Percentiles rank a stretch among this genome's conserved stretches.
phyloP scores from a whole-genome alignment of 64 coral and sea anemone species.

The Montipora capricornis region DNA sequence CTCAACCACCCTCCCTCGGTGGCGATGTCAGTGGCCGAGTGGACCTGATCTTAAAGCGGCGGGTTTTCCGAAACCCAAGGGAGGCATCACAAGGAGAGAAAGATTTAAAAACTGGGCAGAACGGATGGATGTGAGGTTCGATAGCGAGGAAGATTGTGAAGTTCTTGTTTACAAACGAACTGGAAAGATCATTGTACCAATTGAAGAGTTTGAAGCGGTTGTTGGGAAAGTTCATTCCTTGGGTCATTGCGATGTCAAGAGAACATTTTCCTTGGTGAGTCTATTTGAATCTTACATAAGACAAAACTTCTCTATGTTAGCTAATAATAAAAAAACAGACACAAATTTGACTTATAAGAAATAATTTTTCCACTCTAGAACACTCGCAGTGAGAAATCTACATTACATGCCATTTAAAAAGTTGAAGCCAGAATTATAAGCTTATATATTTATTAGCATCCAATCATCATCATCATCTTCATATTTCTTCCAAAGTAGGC shows the following conservation, averaged over 20 bases:
- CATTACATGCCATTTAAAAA: too few relatives aligned
- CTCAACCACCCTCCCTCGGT: conserved; percentile 56
- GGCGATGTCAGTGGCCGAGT: conserved; percentile 78
- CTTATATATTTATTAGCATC: too few relatives aligned
- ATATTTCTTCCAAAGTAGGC: too few relatives aligned
- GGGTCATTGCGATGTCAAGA: conserved; percentile 71
- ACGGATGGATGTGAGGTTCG: conserved; percentile 80
- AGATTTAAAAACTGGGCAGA: conserved; percentile 91
- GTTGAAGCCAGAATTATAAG: too few relatives aligned
- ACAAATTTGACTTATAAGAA: too few relatives aligned
- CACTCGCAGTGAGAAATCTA: too few relatives aligned
- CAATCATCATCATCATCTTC: too few relatives aligned
- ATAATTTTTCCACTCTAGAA: too few relatives aligned
- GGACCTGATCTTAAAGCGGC: conserved; percentile 85
- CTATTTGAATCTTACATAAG: neutral
- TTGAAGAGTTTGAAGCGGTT: conserved; percentile 85
- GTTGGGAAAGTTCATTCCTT: conserved; percentile 73
- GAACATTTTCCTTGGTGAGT: conserved; percentile 70
- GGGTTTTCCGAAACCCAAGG: conserved; percentile 93
- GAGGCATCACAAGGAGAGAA: conserved; percentile 81
- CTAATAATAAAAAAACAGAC: too few relatives aligned
- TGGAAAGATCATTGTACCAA: conserved; percentile 92
- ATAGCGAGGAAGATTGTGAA: conserved; percentile 55
- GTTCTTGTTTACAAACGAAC: conserved; percentile 78
- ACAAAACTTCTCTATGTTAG: too few relatives aligned